Evolutionary conservation across 2,113 vertebrate genomes (phyloP).

Genomic region (Narcine bancroftii): DNA sequence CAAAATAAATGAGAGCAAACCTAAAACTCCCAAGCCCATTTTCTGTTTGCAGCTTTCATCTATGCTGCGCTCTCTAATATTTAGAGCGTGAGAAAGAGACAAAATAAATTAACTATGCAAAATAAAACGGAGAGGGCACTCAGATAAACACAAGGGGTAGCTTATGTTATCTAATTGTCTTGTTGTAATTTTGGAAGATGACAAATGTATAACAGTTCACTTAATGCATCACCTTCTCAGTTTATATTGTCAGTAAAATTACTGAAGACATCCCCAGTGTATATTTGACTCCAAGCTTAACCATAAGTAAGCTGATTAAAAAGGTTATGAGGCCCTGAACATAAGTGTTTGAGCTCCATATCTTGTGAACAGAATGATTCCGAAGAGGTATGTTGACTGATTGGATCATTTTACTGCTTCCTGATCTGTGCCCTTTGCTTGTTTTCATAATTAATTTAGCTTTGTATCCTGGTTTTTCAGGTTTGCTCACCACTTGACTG

Average conservation of each 20-base stretch:
- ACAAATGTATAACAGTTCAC: background rate
- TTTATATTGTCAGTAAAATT: background rate
- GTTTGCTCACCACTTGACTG: conserved; percentile 26
- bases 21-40: background rate
- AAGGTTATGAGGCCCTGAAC: background rate
- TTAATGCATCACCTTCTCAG: background rate
- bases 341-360: conserved; percentile 11
- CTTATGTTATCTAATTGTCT: too few relatives aligned
- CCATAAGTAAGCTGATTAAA: conserved; percentile 7
- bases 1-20: too few relatives aligned
- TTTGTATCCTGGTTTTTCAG: conserved; percentile 27
- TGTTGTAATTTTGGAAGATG: background rate
- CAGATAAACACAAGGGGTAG: too few relatives aligned
- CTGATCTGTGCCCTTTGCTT: conserved; percentile 21
- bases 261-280: background rate
- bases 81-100: background rate
- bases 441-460: conserved; percentile 24
- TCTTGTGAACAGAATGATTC: background rate
- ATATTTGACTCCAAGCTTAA: background rate
- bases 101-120: too few relatives aligned
- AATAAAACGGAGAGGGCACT: too few relatives aligned
- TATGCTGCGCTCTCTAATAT: background rate
- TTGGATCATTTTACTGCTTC: conserved; percentile 11
- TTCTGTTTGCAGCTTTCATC: background rate
- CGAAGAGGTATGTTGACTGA: background rate